Base-by-base conservation (phyloP, 2,888 invertebrate genomes). In the Oscheius sp. region DNA sequence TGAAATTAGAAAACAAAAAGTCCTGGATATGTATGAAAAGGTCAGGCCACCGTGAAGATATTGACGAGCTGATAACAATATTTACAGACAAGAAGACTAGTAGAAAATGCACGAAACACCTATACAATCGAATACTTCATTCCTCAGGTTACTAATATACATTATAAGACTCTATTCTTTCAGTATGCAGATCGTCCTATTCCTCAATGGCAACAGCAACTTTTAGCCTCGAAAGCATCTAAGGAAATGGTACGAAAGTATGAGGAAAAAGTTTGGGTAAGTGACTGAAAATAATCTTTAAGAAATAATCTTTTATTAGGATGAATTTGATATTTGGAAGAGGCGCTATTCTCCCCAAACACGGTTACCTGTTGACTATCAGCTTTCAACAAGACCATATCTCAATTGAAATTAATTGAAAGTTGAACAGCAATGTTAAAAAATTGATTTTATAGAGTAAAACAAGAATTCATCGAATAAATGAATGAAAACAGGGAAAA, bases 301-400 rank as follows among this genome's bases (percentile, higher is more conserved):
- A 14, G 22, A 22, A 47, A 6, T 24, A 6, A 47, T 12, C 22
- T 12, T 14, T 14, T 6, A 44, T 44, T 22, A 64, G 63, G 63
- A 49, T 8, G 63, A 64, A 51, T 64, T 64, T 28, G 51, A 50
- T 28, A 41, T 50, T 17, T 64, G 63, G 63, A 64, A 64, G 33
- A 20, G 41, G 20, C 63, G 50, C 28, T 64, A 41, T 50, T 50
- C 63, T 22, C 63, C 63, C 14, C 51, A 36, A 22, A 28, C 51
- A 12, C 50, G 38, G n/a, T 32, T 64, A 26, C 49, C 30, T 20
- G 33, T 51, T 6, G 50, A 64, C 17, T 64, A 50, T 20, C 49
- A 41, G n/a, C 51, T 38, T 20, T 49, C 49, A 17, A 12, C 36
- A 20, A 14, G 41, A 24, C 63, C 63, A 14, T 33, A 26, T 22